Conservation (phyloP, 2,888 invertebrate species). For the Nomada goodeniana region DNA sequence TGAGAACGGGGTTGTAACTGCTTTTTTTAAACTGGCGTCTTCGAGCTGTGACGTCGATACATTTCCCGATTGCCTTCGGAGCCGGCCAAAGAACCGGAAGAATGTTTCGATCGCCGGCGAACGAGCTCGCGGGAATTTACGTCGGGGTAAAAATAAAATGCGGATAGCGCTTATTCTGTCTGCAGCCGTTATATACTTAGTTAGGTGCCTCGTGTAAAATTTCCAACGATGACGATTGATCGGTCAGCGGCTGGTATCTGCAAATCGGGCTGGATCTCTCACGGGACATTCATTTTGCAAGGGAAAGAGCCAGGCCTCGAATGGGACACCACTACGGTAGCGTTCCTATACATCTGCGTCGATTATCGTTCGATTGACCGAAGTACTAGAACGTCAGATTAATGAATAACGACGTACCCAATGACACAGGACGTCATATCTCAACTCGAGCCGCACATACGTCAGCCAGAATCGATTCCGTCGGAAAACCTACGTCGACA, state of each 20-base stretch:
- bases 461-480: slow-evolving; percentile 65
- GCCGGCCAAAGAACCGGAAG: background rate
- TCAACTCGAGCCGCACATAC: slow-evolving; percentile 57
- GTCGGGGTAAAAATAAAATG: background rate
- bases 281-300: slow-evolving; percentile 42
- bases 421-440: slow-evolving; percentile 75
- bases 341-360: slow-evolving; percentile 54
- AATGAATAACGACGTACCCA: slow-evolving; percentile 76
- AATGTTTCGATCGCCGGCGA: background rate
- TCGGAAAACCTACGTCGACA: slow-evolving; percentile 56
- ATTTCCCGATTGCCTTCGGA: background rate
- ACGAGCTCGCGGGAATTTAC: background rate
- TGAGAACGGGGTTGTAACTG: background rate
- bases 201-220: slow-evolving; percentile 27
- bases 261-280: slow-evolving; percentile 32
- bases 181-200: slow-evolving; percentile 3
- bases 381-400: slow-evolving; percentile 69
- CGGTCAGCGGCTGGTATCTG: background rate
- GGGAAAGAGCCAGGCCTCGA: slow-evolving; percentile 15
- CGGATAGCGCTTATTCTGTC: background rate
- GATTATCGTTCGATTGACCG: slow-evolving; percentile 74
- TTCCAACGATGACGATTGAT: slow-evolving; percentile 42
- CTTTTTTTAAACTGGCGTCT: background rate
- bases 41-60: background rate
- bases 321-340: slow-evolving; percentile 8